A percentile compares a stretch with the other conserved stretches of the same genome.
phyloP scores from a whole-genome alignment of 2,888 invertebrate genomes.

The Drosophila percnosoma region DNA sequence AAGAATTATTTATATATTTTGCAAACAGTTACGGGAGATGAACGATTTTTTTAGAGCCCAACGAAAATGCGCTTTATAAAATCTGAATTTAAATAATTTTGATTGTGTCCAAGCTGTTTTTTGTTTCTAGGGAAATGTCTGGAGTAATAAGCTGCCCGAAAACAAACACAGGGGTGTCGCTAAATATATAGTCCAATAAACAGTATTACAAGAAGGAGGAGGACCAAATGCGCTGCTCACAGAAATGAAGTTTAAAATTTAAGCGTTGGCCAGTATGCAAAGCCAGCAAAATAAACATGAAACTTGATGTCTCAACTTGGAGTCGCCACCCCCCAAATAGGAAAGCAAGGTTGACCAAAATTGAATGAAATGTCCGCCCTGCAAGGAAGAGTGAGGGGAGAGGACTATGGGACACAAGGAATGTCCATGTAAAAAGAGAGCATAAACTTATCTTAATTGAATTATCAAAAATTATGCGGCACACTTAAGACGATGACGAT shows the following conservation, averaged over 20 bases:
- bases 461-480: conserved; percentile 75
- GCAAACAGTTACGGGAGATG: neutral
- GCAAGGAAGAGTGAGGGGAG: neutral
- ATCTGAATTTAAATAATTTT: neutral
- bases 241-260: conserved; percentile 34
- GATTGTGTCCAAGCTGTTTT: neutral
- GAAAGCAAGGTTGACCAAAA: conserved; percentile 34
- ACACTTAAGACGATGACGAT: conserved; percentile 62
- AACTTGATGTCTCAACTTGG: conserved; percentile 63
- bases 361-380: conserved; percentile 58
- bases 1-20: neutral
- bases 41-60: neutral
- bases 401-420: conserved; percentile 7
- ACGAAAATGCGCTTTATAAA: neutral
- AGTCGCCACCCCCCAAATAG: conserved; percentile 14
- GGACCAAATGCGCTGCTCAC: neutral
- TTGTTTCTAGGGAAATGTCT: neutral
- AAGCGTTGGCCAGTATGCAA: conserved; percentile 61
- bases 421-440: conserved; percentile 38
- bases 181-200: conserved; percentile 5
- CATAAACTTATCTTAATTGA: conserved; percentile 77
- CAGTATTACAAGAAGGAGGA: neutral
- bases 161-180: conserved; percentile 2
- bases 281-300: conserved; percentile 62
- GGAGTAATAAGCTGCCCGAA: conserved; percentile 2